These are phyloP conservation scores for Pycnonotus jocosus DNA, from an alignment of 2,113 vertebrate species.

Conservation along the genomic window DNA sequence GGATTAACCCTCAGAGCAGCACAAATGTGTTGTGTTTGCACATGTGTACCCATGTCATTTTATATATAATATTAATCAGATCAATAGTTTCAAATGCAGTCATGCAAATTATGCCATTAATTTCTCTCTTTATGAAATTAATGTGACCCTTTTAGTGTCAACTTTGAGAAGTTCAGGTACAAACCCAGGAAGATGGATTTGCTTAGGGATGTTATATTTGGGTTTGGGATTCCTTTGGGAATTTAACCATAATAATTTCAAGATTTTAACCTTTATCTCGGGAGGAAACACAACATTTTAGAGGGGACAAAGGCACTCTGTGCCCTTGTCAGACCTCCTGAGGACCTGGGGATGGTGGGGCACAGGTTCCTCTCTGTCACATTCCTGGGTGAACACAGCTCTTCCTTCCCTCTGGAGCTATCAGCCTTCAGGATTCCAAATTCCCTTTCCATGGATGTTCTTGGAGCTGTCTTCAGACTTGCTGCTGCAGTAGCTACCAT, in stretches of 20 bases:
- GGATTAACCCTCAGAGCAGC: background rate
- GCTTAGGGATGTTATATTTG: background rate
- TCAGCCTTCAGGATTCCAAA: background rate
- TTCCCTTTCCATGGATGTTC: background rate
- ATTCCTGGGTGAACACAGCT: background rate
- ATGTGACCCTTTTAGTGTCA: background rate
- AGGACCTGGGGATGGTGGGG: background rate
- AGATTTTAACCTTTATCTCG: background rate
- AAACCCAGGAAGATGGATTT: background rate
- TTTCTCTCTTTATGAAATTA: background rate
- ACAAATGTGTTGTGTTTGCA: background rate
- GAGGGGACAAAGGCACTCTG: background rate
- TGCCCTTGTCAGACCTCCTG: background rate
- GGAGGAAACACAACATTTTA: background rate
- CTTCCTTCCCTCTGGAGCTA: background rate
- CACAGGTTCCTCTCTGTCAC: background rate
- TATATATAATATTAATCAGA: background rate
- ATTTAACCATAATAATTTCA: background rate
- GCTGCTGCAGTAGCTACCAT: background rate
- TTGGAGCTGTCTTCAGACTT: background rate
- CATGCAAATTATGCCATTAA: background rate
- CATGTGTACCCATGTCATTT: background rate
- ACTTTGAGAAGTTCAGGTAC: background rate
- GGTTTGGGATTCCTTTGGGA: background rate
- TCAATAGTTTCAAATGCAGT: background rate